phyloP scores from a whole-genome alignment of 2,113 vertebrate species.

The Bambusicola thoracicus region DNA sequence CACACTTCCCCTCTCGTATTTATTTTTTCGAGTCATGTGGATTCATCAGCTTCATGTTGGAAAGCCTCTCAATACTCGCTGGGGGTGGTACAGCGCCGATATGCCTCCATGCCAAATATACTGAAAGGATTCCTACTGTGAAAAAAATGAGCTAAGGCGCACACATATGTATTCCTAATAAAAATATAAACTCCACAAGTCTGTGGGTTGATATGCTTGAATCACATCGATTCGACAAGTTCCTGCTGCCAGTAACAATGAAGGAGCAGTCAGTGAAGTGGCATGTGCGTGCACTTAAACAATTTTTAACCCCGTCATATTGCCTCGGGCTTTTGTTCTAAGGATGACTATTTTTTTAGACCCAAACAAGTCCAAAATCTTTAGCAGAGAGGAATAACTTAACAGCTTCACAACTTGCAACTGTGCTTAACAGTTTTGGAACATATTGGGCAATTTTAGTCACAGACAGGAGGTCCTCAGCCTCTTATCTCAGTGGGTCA shows the following conservation, averaged over 20 bases:
- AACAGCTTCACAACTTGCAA: not conserved
- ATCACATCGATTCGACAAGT: not conserved
- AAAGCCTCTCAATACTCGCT: not conserved
- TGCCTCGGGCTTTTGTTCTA: not conserved
- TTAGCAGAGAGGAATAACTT: not conserved
- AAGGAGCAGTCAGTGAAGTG: not conserved
- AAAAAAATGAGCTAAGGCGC: not conserved
- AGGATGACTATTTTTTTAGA: not conserved
- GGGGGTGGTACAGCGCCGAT: not conserved
- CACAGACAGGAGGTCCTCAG: not conserved
- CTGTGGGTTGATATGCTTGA: not conserved
- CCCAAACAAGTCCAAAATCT: not conserved
- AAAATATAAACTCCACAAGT: not conserved
- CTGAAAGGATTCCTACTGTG: not conserved
- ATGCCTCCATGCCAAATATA: not conserved
- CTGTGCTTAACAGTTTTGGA: not conserved
- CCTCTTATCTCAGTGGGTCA: not conserved
- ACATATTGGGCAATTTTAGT: not conserved
- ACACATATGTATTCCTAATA: not conserved
- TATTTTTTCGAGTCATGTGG: not conserved
- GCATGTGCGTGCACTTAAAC: not conserved
- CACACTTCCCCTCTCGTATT: not conserved
- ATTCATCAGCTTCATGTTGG: not conserved
- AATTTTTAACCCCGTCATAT: not conserved
- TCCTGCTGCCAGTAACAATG: not conserved